Base-by-base conservation (phyloP, 2,888 invertebrate genomes). In the Platynereis dumerilii region DNA sequence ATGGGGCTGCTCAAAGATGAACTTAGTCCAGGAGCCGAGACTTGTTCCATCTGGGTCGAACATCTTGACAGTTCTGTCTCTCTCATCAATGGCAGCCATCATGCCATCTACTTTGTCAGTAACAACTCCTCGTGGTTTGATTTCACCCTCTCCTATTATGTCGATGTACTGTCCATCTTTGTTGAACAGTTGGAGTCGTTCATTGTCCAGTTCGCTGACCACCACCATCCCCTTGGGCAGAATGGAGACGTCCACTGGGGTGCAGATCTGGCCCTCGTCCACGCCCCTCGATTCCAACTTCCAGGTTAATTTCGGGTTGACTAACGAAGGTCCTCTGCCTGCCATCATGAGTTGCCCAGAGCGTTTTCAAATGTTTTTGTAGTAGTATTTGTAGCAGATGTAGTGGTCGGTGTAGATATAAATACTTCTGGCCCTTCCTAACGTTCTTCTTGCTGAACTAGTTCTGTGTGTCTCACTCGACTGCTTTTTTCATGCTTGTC, bases 261-360 rank as follows among this genome's bases (percentile, higher is more conserved):
- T 48, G n/a, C 22, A 48, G 7, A 48, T 48, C 48, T 48, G 48
- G 5, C 48, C 48, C n/a, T 48, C 48, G 48, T 48, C 48, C n/a
- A 48, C 48, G n/a, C 48, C 48, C 7, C 48, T n/a, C 48, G n/a
- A 22, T 5, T 48, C 48, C 7, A 48, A 20, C n/a, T 48, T n/a
- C 48, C 48, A 48, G 5, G 22, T 7, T 48, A 48, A 48, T 22
- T n/a, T 5, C n/a, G 48, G 22, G 17, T n/a, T 20, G 7, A 48
- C 48, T 12, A 34, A 34, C 5, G 34, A 12, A 34, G 12, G 34
- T 34, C 34, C 34, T 34, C 34, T 5, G 12, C 5, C 34, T 5
- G 34, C 34, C 34, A 34, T 34, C 12, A 12, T 34, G 34, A 7
- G 7, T 34, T 34, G 24, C 2, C 26, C n/a, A 52, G 24, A 10